Evolutionary conservation across 23 tunicate genomes (phyloP).

Genomic region (Phallusia fumigata): DNA sequence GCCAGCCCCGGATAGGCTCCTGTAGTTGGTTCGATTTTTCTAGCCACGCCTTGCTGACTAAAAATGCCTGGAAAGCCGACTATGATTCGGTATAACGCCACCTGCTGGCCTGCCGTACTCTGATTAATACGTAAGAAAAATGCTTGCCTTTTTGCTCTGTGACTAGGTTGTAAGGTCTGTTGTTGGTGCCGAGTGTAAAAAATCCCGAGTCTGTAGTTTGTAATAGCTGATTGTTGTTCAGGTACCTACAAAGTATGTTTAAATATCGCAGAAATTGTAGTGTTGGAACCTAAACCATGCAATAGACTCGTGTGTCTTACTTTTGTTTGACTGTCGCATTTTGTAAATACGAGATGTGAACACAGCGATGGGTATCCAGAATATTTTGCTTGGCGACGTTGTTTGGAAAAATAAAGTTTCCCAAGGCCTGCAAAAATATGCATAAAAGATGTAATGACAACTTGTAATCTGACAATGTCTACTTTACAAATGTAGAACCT

Average conservation of each 20-base stretch:
- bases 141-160: background rate
- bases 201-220: background rate
- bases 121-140: too few species aligned
- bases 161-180: background rate
- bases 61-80: too few species aligned
- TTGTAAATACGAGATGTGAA: background rate
- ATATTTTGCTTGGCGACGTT: conserved; percentile 1
- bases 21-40: too few species aligned
- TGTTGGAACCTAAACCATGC: too few species aligned
- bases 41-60: too few species aligned
- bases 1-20: too few species aligned
- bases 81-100: too few species aligned
- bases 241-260: too few species aligned
- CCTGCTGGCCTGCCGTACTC: too few species aligned
- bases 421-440: background rate
- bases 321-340: background rate
- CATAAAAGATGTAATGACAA: too few species aligned
- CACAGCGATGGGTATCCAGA: background rate
- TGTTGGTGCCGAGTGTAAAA: background rate
- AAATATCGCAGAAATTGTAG: too few species aligned
- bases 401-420: background rate
- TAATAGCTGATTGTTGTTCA: background rate
- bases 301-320: background rate
- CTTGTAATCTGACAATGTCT: background rate
- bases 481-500: too few species aligned